Evolutionary conservation across 2,113 vertebrate species (phyloP), one percentile per base, ranked within the genome.

Genomic region (Potamarius usumacintae): DNA sequence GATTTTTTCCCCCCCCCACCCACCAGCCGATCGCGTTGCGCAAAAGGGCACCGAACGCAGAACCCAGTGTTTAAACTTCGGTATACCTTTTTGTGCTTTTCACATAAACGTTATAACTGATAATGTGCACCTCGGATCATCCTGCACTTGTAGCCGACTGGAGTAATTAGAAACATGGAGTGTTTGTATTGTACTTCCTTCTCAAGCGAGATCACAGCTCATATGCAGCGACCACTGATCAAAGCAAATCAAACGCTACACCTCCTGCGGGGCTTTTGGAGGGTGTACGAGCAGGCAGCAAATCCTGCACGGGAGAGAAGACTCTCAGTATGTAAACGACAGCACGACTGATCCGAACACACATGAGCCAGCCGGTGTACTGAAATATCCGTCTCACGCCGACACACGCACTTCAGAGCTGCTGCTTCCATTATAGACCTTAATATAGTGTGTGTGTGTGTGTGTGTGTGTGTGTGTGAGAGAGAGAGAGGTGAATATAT

Each of bases 281-380:
- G 82, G 76, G 82, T 82, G 85, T 80, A 93, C 92, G 94, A 25
- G 94, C 94, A 94, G 95, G 94, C 93, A 94, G 94, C 93, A 94
- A 95, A 91, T 84, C 92, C 53, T 87, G 81, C 93, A 93, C 95
- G 95, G 94, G 95, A 95, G 94, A 89, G 94, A 93, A 93, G 94
- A 95, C 96, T 95, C 95, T 95, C 95, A 94, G 94, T 96, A 96
- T 96, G 96, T 96, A 96, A 96, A 97, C 96, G 95, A 96, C 91
- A 84, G 89, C 94, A 94, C 92, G 92, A 96, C 95, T 97, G 96
- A 97, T 95, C 96, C 96, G 96, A 96, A 94, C 94, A 94, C 96
- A 96, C 96, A 96, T 96, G 96, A 96, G 94, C 95, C 95, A 90
- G 94, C 90, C 86, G 76, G 77, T 77, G 87, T 69, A 91, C 87